Conservation (phyloP, 2,113 vertebrate genomes). For the Colossoma macropomum region DNA sequence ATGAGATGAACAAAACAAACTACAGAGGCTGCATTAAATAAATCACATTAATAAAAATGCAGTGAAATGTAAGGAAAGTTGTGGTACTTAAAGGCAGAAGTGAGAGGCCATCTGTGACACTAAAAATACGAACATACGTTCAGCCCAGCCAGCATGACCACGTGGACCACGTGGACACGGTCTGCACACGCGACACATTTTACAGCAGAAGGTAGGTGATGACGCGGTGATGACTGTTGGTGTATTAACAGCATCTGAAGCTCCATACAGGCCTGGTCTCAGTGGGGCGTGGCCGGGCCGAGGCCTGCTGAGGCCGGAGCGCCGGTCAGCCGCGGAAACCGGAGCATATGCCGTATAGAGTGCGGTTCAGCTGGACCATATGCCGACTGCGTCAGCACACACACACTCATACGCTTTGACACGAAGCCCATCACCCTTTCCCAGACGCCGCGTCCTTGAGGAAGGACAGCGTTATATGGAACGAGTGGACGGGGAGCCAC, state of each 20-base stretch:
- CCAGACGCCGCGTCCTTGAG: background rate
- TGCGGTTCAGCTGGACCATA: conserved; percentile 66
- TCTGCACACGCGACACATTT: background rate
- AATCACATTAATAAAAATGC: no score
- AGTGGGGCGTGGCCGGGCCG: no score
- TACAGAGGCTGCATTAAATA: no score
- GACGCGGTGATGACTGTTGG: background rate
- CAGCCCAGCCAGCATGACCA: background rate
- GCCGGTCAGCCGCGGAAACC: conserved; percentile 25
- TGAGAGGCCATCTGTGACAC: no score
- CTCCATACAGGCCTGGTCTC: background rate
- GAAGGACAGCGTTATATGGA: background rate
- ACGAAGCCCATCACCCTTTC: background rate
- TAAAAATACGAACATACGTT: no score
- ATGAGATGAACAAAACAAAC: no score
- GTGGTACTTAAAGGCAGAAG: no score
- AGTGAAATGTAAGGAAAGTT: no score
- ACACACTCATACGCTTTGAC: background rate
- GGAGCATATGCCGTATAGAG: conserved; percentile 63
- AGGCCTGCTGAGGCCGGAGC: conserved; percentile 13
- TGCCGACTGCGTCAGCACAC: conserved; percentile 45
- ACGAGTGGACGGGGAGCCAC: background rate
- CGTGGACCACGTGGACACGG: background rate
- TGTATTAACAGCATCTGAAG: background rate
- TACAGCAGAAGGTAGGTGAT: background rate